These are phyloP conservation scores for Hydraecia micacea DNA, from an alignment of 2,888 invertebrate genomes.

Conservation along the genomic window DNA sequence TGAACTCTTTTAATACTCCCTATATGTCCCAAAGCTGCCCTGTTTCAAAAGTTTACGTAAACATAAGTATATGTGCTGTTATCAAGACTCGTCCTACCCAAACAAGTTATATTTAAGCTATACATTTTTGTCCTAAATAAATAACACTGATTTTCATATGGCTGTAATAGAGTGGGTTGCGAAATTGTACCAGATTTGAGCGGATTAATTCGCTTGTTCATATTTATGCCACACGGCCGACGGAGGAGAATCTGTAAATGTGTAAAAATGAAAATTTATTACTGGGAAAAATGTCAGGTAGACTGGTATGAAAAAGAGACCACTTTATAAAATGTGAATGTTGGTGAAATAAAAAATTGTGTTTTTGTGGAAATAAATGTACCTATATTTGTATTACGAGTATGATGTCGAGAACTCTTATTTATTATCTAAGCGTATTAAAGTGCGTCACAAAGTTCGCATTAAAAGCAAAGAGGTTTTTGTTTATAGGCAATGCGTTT, in stretches of 20 bases:
- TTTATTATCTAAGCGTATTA: not conserved
- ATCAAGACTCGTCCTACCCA: slow-evolving; percentile 52
- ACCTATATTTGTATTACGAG: slow-evolving; percentile 1
- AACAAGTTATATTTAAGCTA: slow-evolving; percentile 58
- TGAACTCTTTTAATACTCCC: not conserved
- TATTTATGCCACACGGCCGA: slow-evolving; percentile 33
- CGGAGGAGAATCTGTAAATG: slow-evolving; percentile 50
- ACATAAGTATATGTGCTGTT: slow-evolving; percentile 20
- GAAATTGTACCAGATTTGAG: slow-evolving; percentile 43
- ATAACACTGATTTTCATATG: slow-evolving; percentile 52
- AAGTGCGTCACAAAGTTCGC: too few species aligned
- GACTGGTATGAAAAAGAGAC: slow-evolving; percentile 18
- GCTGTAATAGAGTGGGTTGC: slow-evolving; percentile 44
- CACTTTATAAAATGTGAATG: slow-evolving; percentile 30
- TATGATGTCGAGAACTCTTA: not conserved
- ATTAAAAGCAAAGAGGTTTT: not conserved
- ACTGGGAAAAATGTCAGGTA: slow-evolving; percentile 24
- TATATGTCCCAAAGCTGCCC: slow-evolving; percentile 5
- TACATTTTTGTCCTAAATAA: slow-evolving; percentile 62
- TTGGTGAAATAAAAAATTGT: slow-evolving; percentile 5
- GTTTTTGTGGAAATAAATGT: slow-evolving; percentile 13
- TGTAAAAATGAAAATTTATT: slow-evolving; percentile 57
- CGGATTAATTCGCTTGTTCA: slow-evolving; percentile 52
- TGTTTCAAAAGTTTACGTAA: slow-evolving; percentile 19
- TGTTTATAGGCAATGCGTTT: not conserved